Base-by-base conservation (phyloP, 2,797 vertebrate species). In the Phyllotis vaccarum region DNA sequence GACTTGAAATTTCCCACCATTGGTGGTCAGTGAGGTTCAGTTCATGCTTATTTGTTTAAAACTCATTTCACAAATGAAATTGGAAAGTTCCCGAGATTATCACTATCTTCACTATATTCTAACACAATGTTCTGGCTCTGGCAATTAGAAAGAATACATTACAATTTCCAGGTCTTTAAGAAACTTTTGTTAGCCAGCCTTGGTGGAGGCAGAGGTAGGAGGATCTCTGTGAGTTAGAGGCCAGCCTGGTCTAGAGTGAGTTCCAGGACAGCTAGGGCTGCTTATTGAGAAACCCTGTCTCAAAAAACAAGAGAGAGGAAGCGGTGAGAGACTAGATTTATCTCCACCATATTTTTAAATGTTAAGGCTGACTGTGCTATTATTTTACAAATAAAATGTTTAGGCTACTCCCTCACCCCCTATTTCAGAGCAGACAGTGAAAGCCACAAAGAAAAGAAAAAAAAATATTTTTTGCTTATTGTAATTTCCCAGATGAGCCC, bases 41-140 rank as follows among this genome's bases (percentile, higher is more conserved):
- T 88, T 95, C n/a, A 85, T 78, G 19, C 24, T 76, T 70, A 86
- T 88, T 82, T 95, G 54, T 87, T 91, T 72, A 86, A 86, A 90
- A 75, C 17, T 75, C 79, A 79, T 37, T 94, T 83, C 64, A 92
- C 37, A 5, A 29, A 75, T 88, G 78, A 81, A 93, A 91, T 62
- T 81, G 74, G 49, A 81, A 62, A 92, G 8, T 90, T 70, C 76
- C 37, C n/a, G 54, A 49, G 76, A 21, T 87, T 74, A 24, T 60
- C 54, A 37, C 34, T 27, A 12, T 56, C 54, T 94, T 94, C 78
- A 62, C n/a, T 85, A 11, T 78, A 8, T 66, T 64, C 43, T 34
- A 64, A 85, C 22, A n/a, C 34, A 62, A 21, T 74, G 70, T 86
- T 60, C 4, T 64, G 14, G 14, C 43, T 86, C 49, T 72, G 12